A percentile compares a stretch with the other conserved stretches of the same genome.
Evolutionary conservation across 2,797 vertebrate genomes (phyloP).

Genomic region (Poeciliopsis paucimaculata): DNA sequence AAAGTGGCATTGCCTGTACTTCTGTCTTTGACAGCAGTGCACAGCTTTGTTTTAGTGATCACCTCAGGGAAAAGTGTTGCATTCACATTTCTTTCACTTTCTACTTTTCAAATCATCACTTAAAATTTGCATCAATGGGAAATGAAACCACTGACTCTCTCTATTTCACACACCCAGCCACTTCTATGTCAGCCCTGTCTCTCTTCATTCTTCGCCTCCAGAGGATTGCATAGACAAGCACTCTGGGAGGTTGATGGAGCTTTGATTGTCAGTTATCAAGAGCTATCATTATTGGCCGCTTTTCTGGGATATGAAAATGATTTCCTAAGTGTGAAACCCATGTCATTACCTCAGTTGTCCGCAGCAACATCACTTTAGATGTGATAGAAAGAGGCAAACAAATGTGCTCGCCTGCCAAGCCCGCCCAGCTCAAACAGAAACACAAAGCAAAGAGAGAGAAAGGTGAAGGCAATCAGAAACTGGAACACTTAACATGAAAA

Average conservation of each 20-base stretch:
- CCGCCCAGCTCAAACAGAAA: slow-evolving; percentile 55
- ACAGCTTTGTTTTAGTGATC: background rate
- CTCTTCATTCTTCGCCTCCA: slow-evolving; percentile 41
- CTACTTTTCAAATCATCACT: background rate
- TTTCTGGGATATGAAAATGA: slow-evolving; percentile 77
- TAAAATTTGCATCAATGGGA: background rate
- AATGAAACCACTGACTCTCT: slow-evolving; percentile 27
- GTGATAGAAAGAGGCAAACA: slow-evolving; percentile 74
- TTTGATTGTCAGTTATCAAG: slow-evolving; percentile 82
- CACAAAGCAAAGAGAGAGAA: slow-evolving; percentile 65
- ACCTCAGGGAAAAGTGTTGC: background rate
- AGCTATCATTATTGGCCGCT: slow-evolving; percentile 78
- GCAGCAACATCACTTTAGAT: slow-evolving; percentile 59
- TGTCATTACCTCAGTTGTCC: slow-evolving; percentile 78
- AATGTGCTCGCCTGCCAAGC: slow-evolving; percentile 53
- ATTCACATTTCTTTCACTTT: background rate
- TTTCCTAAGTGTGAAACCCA: slow-evolving; percentile 78
- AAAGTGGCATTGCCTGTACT: background rate
- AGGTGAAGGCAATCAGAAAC: slow-evolving; percentile 57
- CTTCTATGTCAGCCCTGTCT: slow-evolving; percentile 6
- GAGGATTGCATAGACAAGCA: slow-evolving; percentile 67
- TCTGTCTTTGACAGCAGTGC: background rate
- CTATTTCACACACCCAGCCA: background rate
- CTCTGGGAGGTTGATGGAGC: slow-evolving; percentile 75
- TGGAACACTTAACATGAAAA: slow-evolving; percentile 58